Evolutionary conservation across 2,113 vertebrate genomes (phyloP), one percentile per base, ranked within the genome.

Genomic region (Dolichallabes microphthalmus): DNA sequence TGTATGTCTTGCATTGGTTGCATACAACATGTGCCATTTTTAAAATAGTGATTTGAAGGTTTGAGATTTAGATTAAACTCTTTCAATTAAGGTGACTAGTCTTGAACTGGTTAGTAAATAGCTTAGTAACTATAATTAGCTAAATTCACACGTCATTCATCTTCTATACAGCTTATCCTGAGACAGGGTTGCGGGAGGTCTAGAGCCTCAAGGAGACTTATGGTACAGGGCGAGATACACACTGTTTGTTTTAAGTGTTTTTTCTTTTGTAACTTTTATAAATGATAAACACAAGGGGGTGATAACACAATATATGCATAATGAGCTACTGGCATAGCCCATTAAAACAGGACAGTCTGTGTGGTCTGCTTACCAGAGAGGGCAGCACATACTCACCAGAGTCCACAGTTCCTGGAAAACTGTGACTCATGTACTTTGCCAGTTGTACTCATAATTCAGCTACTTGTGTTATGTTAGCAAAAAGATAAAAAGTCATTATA

Each of bases 381-480:
- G 85, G 90, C 89, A 92, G 91, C 88, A 87, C 84, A 58, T 89
- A 64, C 83, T 64, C 77, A 90, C 53, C 52, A 79, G 66, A 80
- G 63, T 13, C 6, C 83, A 86, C 32, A 71, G 76, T 75, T 88
- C 83, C 76, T 87, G 87, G 81, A 90, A 90, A 90, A 85, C 79
- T 39, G 78, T 66, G 82, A 87, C 81, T 71, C 77, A 82, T 75
- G 71, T 32, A 74, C 14, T 27, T 86, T 52, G 75, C 68, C 68
- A 39, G 39, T 25, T 15, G 2, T 30, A 73, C 35, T 35, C 80
- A 68, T 85, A 61, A 80, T 85, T 80, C 35, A 60, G 25, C 61
- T 78, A 50, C 64, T 80, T 39, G 32, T 52, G 57, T 86, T 73
- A 19, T 45, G 76, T 17, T 45, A 13, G 19, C 58, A 64, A 74